Evolutionary conservation across 2,888 invertebrate genomes (phyloP).

Genomic region (Altica lythri): DNA sequence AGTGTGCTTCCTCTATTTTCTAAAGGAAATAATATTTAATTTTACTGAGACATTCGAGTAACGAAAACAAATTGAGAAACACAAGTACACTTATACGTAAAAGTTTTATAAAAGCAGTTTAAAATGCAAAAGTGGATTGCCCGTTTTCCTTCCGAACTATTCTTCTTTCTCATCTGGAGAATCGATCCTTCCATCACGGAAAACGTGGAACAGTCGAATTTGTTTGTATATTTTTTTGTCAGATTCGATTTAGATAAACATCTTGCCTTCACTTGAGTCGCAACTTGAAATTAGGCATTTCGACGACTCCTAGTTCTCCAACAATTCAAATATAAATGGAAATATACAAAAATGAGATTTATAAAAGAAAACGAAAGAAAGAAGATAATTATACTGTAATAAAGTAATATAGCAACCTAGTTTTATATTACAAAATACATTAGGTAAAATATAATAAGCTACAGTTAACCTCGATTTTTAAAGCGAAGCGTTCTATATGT

Average conservation of each 20-base stretch:
- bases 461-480: too few species aligned
- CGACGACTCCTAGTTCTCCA: not conserved
- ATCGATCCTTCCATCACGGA: not conserved
- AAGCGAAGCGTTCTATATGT: too few species aligned
- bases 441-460: too few species aligned
- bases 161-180: not conserved
- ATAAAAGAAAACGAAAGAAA: too few species aligned
- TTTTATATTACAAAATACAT: too few species aligned
- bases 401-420: too few species aligned
- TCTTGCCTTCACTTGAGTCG: not conserved
- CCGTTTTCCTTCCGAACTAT: not conserved
- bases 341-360: constrained; percentile 3
- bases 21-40: too few species aligned
- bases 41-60: too few species aligned
- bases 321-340: constrained; percentile 4
- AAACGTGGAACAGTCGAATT: not conserved
- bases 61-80: too few species aligned
- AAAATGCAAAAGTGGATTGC: not conserved
- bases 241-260: constrained; percentile 4
- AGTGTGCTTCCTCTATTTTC: too few species aligned
- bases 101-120: not conserved
- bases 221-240: constrained; percentile 2
- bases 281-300: not conserved
- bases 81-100: too few species aligned
- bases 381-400: too few species aligned